Evolutionary conservation across 64 coral and sea anemone species (phyloP), one percentile per base, ranked within the genome.

Genomic region (Montipora cactus): DNA sequence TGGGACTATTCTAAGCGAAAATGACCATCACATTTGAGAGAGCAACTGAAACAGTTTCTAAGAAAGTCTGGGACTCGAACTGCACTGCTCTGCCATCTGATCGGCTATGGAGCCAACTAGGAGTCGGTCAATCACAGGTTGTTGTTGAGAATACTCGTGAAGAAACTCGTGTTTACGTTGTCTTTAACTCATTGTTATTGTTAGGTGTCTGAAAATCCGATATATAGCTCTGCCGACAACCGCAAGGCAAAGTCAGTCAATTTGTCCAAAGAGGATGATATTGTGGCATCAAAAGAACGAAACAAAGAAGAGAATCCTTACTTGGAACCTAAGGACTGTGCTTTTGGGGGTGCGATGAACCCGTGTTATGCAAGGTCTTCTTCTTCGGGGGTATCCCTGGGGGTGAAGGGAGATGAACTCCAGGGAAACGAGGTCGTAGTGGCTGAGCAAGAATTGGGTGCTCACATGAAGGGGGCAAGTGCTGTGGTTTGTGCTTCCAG

Each of bases 291-390:
- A 22, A 86, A 71, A 50, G 47, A 18, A 49, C 1, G 45, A 44
- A 72, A 86, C 45, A 86, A 86, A 23, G 82, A 25, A 86, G 82
- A 72, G 8, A 49, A 71, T 5, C 52, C 79, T 23, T 86, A 84
- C 81, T 3, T 7, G 62, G 58, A 84, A 68, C 81, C 81, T 1
- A n/a, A 22, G 19, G 62, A 86, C 22, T 46, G 9, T 12, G n/a
- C 62, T 8, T 19, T 1, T 9, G 66, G 28, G 7, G 82, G 82
- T 49, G 19, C 66, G 18, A 21, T 21, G 19, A 72, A 72, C 7
- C 44, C 44, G 44, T 51, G 47, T 69, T 71, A 71, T 71, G 82
- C 67, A 49, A 19, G 16, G 4, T 51, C 82, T 15, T 11, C 82
- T 50, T 18, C 82, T 4, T 49, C 12, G 66, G 44, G 25, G 45